Evolutionary conservation across 2,888 invertebrate genomes (phyloP), one percentile per base, ranked within the genome.

Genomic region (Emmelina monodactyla): DNA sequence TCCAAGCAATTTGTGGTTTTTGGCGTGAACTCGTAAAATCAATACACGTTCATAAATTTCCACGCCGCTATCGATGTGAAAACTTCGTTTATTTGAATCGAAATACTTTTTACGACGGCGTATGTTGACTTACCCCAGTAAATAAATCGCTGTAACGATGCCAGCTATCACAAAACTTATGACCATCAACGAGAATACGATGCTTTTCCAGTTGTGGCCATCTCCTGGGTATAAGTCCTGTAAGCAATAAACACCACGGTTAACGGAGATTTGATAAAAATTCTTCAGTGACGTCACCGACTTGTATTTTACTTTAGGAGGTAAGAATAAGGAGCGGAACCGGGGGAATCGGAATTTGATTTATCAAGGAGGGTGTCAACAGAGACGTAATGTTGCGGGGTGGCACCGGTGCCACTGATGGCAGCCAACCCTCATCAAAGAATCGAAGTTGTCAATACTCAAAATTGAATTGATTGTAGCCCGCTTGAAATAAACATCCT

Each of bases 201-300:
- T 91, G 67, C 92, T 92, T 69, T 88, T 86, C 92, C 92, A 92
- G 70, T 92, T 92, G 83, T 92, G 90, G 45, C 92, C 91, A 69
- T 91, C 91, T 50, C 85, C 88, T 46, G 85, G 83, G 67, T 91
- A 88, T 67, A 92, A 85, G 69, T 91, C 90, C 89, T 89, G 79
- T 33, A 80, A 67, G 47, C 44, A 49, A n/a, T n/a, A n/a, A n/a
- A n/a, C n/a, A n/a, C n/a, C n/a, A n/a, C n/a, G n/a, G n/a, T n/a
- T n/a, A n/a, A n/a, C n/a, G n/a, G n/a, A n/a, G n/a, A n/a, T n/a
- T n/a, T n/a, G n/a, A n/a, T n/a, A n/a, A n/a, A n/a, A n/a, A n/a
- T n/a, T n/a, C n/a, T n/a, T n/a, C n/a, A n/a, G n/a, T n/a, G n/a
- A n/a, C n/a, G n/a, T n/a, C n/a, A n/a, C n/a, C n/a, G n/a, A n/a